phyloP scores from a whole-genome alignment of 2,888 invertebrate species.

The Microctonus aethiopoides region DNA sequence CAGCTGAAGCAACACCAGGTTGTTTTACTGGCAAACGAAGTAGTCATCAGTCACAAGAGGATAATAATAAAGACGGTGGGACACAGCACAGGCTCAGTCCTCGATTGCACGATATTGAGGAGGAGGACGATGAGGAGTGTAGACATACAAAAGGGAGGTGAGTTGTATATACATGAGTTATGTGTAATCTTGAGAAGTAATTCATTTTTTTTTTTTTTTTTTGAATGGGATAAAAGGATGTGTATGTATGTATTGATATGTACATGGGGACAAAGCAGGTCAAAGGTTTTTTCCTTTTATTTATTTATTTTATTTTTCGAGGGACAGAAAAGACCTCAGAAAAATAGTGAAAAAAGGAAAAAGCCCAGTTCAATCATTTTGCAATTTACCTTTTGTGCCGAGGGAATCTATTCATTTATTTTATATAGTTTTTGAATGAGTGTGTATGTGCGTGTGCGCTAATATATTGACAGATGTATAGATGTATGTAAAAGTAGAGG shows the following conservation, averaged over 20 bases:
- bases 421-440: too few species aligned
- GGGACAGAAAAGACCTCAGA: neutral
- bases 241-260: neutral
- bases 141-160: slow-evolving; percentile 64
- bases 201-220: neutral
- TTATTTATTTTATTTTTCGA: neutral
- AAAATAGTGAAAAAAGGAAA: neutral
- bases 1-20: slow-evolving; percentile 18
- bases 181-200: neutral
- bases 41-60: slow-evolving; percentile 38
- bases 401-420: neutral
- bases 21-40: slow-evolving; percentile 29
- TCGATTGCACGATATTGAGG: slow-evolving; percentile 84
- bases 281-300: neutral
- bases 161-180: slow-evolving; percentile 33
- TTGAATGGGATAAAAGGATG: neutral
- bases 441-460: neutral
- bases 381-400: neutral
- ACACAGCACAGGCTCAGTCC: slow-evolving; percentile 76
- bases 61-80: slow-evolving; percentile 58
- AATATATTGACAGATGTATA: neutral
- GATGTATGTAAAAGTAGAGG: neutral
- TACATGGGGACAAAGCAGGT: too few species aligned
- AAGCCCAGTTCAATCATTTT: slow-evolving; percentile 1
- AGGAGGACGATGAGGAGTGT: slow-evolving; percentile 79